Base-by-base conservation (phyloP, 2,888 invertebrate genomes). In the Cataglyphis cursor region DNA sequence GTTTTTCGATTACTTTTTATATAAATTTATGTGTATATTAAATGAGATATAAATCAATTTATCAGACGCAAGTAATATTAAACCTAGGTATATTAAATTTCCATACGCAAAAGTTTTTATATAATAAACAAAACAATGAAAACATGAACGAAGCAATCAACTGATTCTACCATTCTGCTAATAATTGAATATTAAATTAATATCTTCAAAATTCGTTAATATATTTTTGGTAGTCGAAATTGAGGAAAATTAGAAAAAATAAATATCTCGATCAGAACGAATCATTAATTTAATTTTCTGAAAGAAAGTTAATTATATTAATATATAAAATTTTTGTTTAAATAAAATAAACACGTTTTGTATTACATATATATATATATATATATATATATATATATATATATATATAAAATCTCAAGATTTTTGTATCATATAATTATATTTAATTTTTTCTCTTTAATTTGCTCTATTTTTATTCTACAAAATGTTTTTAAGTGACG, bases 1-100 rank as follows among this genome's bases (percentile, higher is more conserved):
- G 35, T 59, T 72, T 78, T 59, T 59, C 31, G 44, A 80, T 80
- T 80, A 80, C 73, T 59, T 73, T 72, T 80, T 72, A 80, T 59
- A 80, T 61, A 80, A 51, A 51, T 51, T 0, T 80, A 59, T 35
- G 44, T 59, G 21, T 59, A 73, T 61, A 48, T 73, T 35, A 80
- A 80, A 80, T 80, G 59, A 80, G 73, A 80, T 80, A 51, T n/a
- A 80, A 80, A 80, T 72, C 73, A 80, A 73, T 80, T 80, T 44
- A 80, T 72, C 73, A 59, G 59, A 70, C 59, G 44, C 28, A 15
- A 57, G 44, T 78, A 57, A 41, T 80, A 80, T 80, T 80, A 80
- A 80, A 80, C 4, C 44, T 59, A 31, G 31, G 31, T 31, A 31
- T 31, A 80, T 80, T 80, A 73, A 80, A 80, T 80, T 72, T 80